A percentile compares a stretch with the other conserved stretches of the same genome.
phyloP scores from a whole-genome alignment of 2,888 invertebrate species.

The Cheiracanthium punctorium region DNA sequence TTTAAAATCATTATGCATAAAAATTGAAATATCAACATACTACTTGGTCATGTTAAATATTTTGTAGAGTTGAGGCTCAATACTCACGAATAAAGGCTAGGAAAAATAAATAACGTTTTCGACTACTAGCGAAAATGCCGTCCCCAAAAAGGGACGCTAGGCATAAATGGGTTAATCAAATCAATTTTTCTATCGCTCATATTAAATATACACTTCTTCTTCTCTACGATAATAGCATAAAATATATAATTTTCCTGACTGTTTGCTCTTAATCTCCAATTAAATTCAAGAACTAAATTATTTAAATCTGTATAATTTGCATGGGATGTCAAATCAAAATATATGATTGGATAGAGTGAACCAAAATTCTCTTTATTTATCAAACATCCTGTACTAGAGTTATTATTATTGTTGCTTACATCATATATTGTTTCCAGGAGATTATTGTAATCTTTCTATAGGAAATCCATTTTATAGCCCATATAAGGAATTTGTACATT shows the following conservation, averaged over 20 bases:
- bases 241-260: neutral
- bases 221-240: slow-evolving; percentile 16
- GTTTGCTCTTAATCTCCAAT: slow-evolving; percentile 1
- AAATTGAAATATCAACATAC: no score
- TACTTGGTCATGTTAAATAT: no score
- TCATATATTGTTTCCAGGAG: neutral
- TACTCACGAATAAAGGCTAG: no score
- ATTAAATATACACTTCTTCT: slow-evolving; percentile 8
- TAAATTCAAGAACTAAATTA: neutral
- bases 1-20: no score
- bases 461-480: neutral
- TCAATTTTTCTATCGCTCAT: neutral
- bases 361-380: neutral
- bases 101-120: no score
- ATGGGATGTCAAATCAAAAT: neutral
- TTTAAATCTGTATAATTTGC: neutral
- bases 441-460: slow-evolving; percentile 5
- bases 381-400: neutral
- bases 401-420: neutral
- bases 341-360: slow-evolving; percentile 3
- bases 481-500: neutral
- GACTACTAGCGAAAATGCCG: no score
- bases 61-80: no score
- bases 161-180: no score
- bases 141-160: no score